Evolutionary conservation across 2,113 vertebrate species (phyloP).

Genomic region (Podarcis raffonei): DNA sequence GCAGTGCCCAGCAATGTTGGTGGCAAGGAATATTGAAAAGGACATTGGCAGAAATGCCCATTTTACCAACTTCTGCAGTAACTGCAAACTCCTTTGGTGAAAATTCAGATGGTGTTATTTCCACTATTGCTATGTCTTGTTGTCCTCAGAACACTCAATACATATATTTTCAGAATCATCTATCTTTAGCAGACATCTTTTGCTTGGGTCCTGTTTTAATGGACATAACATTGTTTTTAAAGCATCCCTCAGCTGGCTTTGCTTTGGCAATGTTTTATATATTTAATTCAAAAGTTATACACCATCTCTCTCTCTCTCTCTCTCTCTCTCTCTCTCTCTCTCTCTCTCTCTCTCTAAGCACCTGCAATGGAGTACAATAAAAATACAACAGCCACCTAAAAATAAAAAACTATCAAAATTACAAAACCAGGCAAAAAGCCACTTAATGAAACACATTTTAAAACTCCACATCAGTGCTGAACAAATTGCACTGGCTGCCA

Average conservation of each 20-base stretch:
- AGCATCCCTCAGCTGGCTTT: neutral
- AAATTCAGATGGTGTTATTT: neutral
- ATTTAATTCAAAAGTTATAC: neutral
- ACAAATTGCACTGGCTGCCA: too few relatives aligned
- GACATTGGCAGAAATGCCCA: neutral
- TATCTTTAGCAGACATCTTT: neutral
- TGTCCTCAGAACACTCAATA: neutral
- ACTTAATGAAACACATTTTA: neutral
- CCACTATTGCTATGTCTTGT: neutral
- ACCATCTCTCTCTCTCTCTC: neutral
- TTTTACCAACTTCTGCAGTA: neutral
- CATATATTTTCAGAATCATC: neutral
- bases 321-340: too few relatives aligned
- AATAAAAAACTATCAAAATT: neutral
- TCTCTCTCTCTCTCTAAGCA: neutral
- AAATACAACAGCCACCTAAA: neutral
- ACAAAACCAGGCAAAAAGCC: neutral
- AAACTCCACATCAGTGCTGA: neutral
- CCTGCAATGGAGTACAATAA: neutral
- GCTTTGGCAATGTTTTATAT: neutral
- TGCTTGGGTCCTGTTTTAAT: neutral
- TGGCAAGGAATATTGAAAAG: constrained; percentile 22
- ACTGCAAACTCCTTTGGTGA: neutral
- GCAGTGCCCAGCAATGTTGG: neutral
- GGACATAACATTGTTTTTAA: neutral